Percentiles rank a stretch among this genome's conserved stretches.
Evolutionary conservation across 2,888 invertebrate genomes (phyloP).

Genomic region (Rhorus exstirpatorius): DNA sequence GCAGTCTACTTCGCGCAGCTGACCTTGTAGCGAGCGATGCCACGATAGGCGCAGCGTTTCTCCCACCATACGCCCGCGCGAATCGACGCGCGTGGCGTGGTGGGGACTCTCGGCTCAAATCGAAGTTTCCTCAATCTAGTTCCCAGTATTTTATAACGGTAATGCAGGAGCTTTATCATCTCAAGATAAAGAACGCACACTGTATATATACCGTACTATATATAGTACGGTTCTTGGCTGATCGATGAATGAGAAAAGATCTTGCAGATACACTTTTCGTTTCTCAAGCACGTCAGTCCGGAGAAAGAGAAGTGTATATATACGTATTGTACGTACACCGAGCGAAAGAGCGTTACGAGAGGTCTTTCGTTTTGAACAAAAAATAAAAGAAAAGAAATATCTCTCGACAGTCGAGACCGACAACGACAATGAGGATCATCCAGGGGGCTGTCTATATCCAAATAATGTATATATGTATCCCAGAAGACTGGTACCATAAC

Average conservation of each 20-base stretch:
- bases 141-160: too few species aligned
- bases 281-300: slow-evolving; percentile 55
- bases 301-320: slow-evolving; percentile 18
- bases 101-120: too few species aligned
- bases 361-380: slow-evolving; percentile 46
- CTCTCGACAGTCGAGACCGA: slow-evolving; percentile 24
- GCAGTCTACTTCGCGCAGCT: too few species aligned
- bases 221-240: background rate
- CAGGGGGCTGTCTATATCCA: slow-evolving; percentile 57
- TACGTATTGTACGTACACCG: background rate
- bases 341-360: slow-evolving; percentile 32
- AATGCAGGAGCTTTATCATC: slow-evolving; percentile 23
- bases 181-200: too few species aligned
- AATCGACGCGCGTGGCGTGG: too few species aligned
- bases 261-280: slow-evolving; percentile 56
- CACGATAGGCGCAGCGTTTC: too few species aligned
- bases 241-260: slow-evolving; percentile 44
- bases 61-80: too few species aligned
- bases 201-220: background rate
- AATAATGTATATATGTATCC: slow-evolving; percentile 46
- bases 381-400: slow-evolving; percentile 48
- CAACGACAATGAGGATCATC: slow-evolving; percentile 70
- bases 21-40: too few species aligned
- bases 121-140: too few species aligned
- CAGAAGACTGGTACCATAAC: slow-evolving; percentile 46